Conservation (phyloP, 2,113 vertebrate species). For the Melanerpes aurifrons region DNA sequence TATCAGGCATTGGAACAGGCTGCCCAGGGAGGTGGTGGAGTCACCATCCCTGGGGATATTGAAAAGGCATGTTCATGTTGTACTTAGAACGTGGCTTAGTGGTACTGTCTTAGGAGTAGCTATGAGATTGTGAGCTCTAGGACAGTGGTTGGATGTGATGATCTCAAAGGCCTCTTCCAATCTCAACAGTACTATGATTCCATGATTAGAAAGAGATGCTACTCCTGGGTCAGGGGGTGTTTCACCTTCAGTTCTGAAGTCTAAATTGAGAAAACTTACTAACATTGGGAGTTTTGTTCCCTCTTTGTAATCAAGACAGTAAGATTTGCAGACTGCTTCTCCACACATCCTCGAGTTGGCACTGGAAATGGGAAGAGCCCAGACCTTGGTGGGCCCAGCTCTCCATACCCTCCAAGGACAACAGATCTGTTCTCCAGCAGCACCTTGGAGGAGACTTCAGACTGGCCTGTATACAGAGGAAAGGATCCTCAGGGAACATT, state of each 20-base stretch:
- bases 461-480: not conserved
- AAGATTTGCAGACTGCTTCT: accelerated
- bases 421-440: not conserved
- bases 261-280: not conserved
- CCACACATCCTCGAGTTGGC: accelerated
- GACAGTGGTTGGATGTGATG: no score
- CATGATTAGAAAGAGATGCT: not conserved
- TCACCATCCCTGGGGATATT: no score
- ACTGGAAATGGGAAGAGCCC: accelerated
- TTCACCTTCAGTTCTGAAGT: not conserved
- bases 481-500: not conserved
- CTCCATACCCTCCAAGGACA: not conserved
- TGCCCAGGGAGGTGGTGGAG: no score
- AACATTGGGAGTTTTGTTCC: accelerated
- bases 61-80: no score
- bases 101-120: no score
- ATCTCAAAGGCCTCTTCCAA: no score
- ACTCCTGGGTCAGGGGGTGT: not conserved
- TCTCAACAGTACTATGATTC: no score
- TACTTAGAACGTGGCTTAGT: no score
- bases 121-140: no score
- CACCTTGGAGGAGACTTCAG: not conserved
- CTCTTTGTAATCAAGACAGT: not conserved
- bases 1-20: no score
- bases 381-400: not conserved